Percentiles rank a stretch among this genome's conserved stretches.
These are phyloP conservation scores for Hystrix cristata DNA, from an alignment of 2,113 vertebrate genomes.

Conservation along the genomic window DNA sequence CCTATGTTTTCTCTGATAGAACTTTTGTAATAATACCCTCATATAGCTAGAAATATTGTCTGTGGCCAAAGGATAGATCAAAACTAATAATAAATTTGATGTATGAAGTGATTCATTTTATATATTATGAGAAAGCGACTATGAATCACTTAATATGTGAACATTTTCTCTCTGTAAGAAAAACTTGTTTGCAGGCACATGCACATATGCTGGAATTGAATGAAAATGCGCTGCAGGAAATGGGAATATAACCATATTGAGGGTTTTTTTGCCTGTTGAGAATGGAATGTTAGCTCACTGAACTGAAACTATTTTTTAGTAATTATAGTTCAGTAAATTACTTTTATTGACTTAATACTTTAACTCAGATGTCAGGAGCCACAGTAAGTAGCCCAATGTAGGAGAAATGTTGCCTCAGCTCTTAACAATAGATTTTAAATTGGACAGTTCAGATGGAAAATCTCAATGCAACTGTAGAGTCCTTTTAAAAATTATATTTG, in stretches of 20 bases:
- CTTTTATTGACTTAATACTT: slow-evolving; percentile 76
- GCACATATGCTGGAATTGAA: not conserved
- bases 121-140: slow-evolving; percentile 29
- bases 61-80: not conserved
- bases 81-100: not conserved
- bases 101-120: not conserved
- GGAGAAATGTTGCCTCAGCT: slow-evolving; percentile 34
- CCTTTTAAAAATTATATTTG: slow-evolving; percentile 54
- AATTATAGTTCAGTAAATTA: slow-evolving; percentile 65
- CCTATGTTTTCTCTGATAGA: not conserved
- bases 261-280: slow-evolving; percentile 21
- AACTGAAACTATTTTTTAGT: slow-evolving; percentile 57
- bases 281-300: slow-evolving; percentile 48
- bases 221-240: slow-evolving; percentile 49
- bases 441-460: slow-evolving; percentile 47
- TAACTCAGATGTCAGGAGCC: slow-evolving; percentile 45
- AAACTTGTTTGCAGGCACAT: slow-evolving; percentile 46
- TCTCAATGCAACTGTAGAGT: not conserved
- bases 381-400: not conserved
- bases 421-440: slow-evolving; percentile 67
- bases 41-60: not conserved
- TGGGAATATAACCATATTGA: slow-evolving; percentile 58
- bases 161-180: not conserved
- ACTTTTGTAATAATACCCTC: not conserved
- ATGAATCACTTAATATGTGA: slow-evolving; percentile 53